These are phyloP conservation scores for Nomada lathburiana DNA, from an alignment of 2,888 invertebrate genomes.

Conservation along the genomic window DNA sequence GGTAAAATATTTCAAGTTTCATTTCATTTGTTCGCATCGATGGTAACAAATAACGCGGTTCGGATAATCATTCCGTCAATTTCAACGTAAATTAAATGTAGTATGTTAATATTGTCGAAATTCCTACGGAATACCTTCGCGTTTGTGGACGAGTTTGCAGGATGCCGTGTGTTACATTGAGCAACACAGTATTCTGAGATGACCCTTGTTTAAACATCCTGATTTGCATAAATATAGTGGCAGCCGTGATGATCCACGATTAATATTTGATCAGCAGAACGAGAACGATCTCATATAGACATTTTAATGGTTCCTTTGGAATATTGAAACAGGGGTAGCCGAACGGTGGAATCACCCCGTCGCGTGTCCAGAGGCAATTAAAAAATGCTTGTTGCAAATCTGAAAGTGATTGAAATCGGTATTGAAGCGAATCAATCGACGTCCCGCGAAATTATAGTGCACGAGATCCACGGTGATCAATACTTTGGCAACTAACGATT, in stretches of 20 bases:
- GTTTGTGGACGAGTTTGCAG: constrained; percentile 15
- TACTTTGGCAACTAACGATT: constrained; percentile 26
- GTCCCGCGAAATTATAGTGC: constrained; percentile 32
- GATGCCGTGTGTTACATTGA: background rate
- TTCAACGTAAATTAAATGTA: constrained; percentile 25
- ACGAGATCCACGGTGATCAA: constrained; percentile 13
- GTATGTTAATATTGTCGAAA: background rate
- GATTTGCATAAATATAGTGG: constrained; percentile 11
- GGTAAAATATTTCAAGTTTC: background rate
- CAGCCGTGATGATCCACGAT: constrained; percentile 1
- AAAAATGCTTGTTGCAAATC: constrained; percentile 45
- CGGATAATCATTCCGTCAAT: background rate
- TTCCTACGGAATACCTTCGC: background rate
- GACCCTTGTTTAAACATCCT: background rate
- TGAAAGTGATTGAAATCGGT: constrained; percentile 49
- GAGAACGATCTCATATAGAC: background rate
- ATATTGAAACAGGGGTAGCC: background rate
- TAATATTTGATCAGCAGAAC: background rate
- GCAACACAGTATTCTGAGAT: background rate
- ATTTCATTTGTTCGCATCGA: background rate
- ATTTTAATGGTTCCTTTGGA: background rate
- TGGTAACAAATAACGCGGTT: background rate
- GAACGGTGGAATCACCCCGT: background rate
- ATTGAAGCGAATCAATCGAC: constrained; percentile 38
- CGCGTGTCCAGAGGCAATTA: constrained; percentile 37